Conservation (phyloP, 2,888 invertebrate genomes). For the Drosophila pegasa region DNA sequence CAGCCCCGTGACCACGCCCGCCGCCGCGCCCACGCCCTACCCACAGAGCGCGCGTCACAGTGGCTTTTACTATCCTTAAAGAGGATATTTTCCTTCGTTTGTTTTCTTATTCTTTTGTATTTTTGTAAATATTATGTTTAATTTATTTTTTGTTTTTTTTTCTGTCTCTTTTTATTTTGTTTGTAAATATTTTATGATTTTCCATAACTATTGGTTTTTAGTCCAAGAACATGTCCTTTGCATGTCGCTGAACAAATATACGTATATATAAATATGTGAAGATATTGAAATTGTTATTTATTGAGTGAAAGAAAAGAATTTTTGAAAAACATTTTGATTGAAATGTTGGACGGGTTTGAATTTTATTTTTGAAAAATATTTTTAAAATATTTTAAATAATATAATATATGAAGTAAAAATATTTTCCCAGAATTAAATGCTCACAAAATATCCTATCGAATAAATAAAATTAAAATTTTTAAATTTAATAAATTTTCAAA, state of each 20-base stretch:
- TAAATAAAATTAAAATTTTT: no score
- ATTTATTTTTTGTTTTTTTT: conserved; percentile 25
- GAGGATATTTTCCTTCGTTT: conserved; percentile 1
- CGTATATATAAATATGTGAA: neutral
- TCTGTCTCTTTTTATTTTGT: neutral
- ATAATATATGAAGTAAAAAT: no score
- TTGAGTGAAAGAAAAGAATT: neutral
- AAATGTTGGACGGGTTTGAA: no score
- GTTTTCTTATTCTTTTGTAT: neutral
- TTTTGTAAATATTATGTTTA: conserved; percentile 41
- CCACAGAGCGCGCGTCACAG: conserved; percentile 19
- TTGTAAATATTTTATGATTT: conserved; percentile 34
- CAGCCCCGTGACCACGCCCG: conserved; percentile 32
- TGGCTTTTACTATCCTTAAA: conserved; percentile 62
- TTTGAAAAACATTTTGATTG: neutral
- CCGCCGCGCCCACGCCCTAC: conserved; percentile 26
- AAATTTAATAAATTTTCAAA: no score
- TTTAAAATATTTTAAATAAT: no score
- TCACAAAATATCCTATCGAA: no score
- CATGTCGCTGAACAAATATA: conserved; percentile 11
- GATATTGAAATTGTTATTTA: neutral
- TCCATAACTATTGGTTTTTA: neutral
- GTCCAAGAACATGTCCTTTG: neutral
- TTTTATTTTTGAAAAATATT: no score
- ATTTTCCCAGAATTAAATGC: no score